Evolutionary conservation across 2,797 vertebrate species (phyloP).

Genomic region (Halcyon leucocephala): DNA sequence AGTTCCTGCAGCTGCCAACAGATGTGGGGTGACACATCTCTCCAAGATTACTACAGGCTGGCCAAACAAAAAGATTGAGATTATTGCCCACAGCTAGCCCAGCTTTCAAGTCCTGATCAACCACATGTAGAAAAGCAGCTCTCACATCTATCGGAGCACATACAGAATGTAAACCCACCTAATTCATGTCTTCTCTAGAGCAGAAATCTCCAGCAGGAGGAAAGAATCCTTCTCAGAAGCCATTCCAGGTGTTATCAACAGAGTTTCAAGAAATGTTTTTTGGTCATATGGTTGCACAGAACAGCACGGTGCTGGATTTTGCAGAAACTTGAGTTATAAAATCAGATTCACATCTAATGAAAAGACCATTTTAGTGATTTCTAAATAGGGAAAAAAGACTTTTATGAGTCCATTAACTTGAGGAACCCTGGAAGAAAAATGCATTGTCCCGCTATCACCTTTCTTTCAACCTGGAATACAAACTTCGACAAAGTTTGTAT

Average conservation of each 20-base stretch:
- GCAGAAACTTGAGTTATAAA: not conserved
- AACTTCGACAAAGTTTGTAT: not conserved
- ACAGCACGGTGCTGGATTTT: fast-evolving
- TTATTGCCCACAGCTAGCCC: not conserved
- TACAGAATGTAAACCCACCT: not conserved
- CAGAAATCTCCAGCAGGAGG: not conserved
- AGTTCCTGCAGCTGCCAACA: not conserved
- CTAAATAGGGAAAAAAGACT: not conserved
- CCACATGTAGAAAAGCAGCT: not conserved
- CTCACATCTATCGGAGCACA: not conserved
- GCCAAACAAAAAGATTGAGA: not conserved
- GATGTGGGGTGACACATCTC: not conserved
- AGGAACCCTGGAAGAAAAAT: not conserved
- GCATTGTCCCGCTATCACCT: not conserved
- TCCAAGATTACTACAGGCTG: not conserved
- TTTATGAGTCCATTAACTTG: not conserved
- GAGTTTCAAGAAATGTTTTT: not conserved
- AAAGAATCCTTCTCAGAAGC: not conserved
- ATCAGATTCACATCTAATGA: not conserved
- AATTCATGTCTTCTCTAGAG: not conserved
- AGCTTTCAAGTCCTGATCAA: not conserved
- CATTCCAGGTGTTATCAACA: not conserved
- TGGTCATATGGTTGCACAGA: not conserved
- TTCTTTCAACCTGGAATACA: not conserved
- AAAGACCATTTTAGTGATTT: not conserved